phyloP scores from a whole-genome alignment of 2,113 vertebrate species.

The Monopterus albus region DNA sequence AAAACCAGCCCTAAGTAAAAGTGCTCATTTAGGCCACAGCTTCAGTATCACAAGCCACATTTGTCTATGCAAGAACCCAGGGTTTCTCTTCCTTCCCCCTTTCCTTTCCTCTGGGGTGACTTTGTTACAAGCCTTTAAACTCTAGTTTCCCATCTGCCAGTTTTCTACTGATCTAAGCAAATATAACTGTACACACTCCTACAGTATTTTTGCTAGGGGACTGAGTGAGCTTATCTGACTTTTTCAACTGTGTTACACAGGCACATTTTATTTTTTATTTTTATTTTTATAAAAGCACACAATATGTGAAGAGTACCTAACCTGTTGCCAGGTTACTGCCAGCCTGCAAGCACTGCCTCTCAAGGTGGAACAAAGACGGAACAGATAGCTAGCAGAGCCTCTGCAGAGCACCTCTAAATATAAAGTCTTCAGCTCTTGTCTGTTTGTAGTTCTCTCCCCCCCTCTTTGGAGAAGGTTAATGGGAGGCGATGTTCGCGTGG shows the following conservation, averaged over 20 bases:
- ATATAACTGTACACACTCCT: neutral
- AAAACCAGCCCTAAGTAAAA: conserved; percentile 23
- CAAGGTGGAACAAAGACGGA: conserved; percentile 66
- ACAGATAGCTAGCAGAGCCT: conserved; percentile 52
- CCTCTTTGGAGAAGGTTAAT: conserved; percentile 69
- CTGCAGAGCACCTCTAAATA: conserved; percentile 70
- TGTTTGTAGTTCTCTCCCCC: conserved; percentile 63
- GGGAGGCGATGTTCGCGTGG: conserved; percentile 66
- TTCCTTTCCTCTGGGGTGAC: neutral
- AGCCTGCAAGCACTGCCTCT: conserved; percentile 55
- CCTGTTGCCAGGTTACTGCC: conserved; percentile 77
- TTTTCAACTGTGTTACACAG: conserved; percentile 24
- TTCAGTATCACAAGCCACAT: conserved; percentile 7
- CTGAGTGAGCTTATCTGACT: conserved; percentile 15
- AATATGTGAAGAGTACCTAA: conserved; percentile 58
- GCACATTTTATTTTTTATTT: conserved; percentile 5
- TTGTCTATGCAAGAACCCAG: neutral
- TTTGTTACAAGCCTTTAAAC: neutral
- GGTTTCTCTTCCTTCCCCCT: neutral
- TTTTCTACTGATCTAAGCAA: neutral
- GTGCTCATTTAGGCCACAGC: conserved; percentile 27
- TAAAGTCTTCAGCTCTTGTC: conserved; percentile 71
- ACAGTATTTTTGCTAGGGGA: conserved; percentile 7
- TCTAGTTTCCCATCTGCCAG: neutral
- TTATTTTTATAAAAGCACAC: conserved; percentile 43